Evolutionary conservation across 2,113 vertebrate genomes (phyloP), one percentile per base, ranked within the genome.

Genomic region (Sardina pilchardus): DNA sequence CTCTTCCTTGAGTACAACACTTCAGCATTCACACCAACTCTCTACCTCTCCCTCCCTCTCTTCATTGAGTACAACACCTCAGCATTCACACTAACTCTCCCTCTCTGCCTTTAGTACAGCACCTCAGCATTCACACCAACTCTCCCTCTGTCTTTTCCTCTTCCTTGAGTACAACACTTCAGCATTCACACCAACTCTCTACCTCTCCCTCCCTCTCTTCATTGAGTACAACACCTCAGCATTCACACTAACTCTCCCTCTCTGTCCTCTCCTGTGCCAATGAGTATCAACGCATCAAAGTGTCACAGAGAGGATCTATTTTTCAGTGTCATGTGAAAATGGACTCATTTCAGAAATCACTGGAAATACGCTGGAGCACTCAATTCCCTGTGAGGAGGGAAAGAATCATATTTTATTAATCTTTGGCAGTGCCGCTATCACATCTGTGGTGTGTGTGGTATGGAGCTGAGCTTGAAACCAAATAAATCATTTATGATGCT

Each of bases 391-490:
- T 36, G 30, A 34, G 30, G 71, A 34, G 63, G 63, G 63, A 34
- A 34, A 17, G 26, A 78, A 78, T 39, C 26, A 78, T 78, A 36
- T 36, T 34, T 78, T 78, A 78, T 78, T 78, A 36, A 78, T 78
- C 71, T 78, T 78, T 78, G 39, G 71, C 14, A 34, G 71, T 36
- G 26, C 36, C 16, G 30, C 10, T 78, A 16, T 78, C 30, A 36
- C 34, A 78, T 78, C 71, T 78, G 71, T 78, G 71, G 71, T 78
- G 71, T 78, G 63, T 71, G 71, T 78, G 71, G 71, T 78, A 34
- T 78, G 26, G 71, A 78, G 5, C 30, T 34, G 71, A 78, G 5
- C 30, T 34, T 39, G 30, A 30, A 78, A 30, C 71, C 4, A 36
- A 34, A 78, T 78, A 16, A 78, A 78, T 34, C 30, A 78, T 78